phyloP scores from a whole-genome alignment of 1,140 invertebrate genomes.

The Drosophila rufa region DNA sequence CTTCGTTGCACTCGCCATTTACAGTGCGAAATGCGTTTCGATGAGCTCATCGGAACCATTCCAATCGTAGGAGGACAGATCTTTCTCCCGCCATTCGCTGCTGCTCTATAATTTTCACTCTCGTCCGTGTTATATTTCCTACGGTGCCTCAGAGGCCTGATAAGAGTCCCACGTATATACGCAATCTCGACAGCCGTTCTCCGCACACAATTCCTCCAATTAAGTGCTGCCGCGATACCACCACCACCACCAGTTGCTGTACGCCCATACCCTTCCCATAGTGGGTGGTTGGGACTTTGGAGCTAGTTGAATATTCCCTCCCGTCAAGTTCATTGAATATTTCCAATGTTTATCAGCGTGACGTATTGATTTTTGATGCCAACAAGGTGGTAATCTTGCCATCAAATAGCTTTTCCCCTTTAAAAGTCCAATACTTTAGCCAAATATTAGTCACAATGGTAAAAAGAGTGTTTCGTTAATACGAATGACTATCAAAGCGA shows the following conservation, averaged over 20 bases:
- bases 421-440: not conserved
- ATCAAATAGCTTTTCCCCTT: constrained; percentile 6
- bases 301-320: constrained; percentile 7
- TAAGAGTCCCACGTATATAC: constrained; percentile 46
- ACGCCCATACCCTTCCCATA: constrained; percentile 19
- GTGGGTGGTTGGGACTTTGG: constrained; percentile 46
- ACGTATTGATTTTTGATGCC: constrained; percentile 38
- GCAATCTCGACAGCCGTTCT: constrained; percentile 58
- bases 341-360: constrained; percentile 41
- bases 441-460: constrained; percentile 22
- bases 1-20: constrained; percentile 27
- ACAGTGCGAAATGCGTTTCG: constrained; percentile 30
- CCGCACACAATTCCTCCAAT: constrained; percentile 44
- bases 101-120: constrained; percentile 29
- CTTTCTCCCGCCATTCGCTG: constrained; percentile 2
- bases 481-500: not conserved
- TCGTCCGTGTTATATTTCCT: constrained; percentile 3
- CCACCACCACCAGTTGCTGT: constrained; percentile 36
- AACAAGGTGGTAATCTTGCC: constrained; percentile 16
- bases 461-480: not conserved
- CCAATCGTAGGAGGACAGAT: constrained; percentile 3
- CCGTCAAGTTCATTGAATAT: constrained; percentile 16
- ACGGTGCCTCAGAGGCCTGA: constrained; percentile 29
- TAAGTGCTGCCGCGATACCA: constrained; percentile 44
- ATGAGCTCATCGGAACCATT: constrained; percentile 31